phyloP scores from a whole-genome alignment of 2,888 invertebrate genomes.

The Lymantria monacha region DNA sequence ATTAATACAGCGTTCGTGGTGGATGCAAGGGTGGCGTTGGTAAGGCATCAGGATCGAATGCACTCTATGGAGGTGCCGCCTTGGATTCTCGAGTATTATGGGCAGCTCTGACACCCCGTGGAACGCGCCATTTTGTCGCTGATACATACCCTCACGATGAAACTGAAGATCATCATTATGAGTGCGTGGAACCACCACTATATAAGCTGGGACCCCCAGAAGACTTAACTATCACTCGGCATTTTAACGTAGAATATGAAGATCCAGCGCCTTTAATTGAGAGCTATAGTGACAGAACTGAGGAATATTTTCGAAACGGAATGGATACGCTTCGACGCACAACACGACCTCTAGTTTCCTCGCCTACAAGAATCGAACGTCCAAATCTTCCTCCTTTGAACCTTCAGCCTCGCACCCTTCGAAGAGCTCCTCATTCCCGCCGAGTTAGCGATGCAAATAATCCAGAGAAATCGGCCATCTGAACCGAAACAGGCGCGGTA shows the following conservation, averaged over 20 bases:
- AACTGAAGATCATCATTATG: conserved; percentile 86
- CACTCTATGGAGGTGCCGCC: conserved; percentile 74
- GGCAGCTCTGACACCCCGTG: conserved; percentile 92
- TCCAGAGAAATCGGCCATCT: conserved; percentile 75
- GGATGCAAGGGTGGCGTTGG: conserved; percentile 82
- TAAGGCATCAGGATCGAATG: conserved; percentile 73
- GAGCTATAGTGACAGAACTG: conserved; percentile 83
- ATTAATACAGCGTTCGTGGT: conserved; percentile 62
- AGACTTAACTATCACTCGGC: conserved; percentile 85
- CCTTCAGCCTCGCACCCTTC: conserved; percentile 79
- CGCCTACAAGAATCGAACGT: conserved; percentile 91
- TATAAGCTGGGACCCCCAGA: conserved; percentile 77
- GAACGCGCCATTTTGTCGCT: conserved; percentile 89
- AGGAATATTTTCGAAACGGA: conserved; percentile 71
- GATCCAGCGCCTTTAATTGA: conserved; percentile 90
- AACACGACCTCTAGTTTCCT: conserved; percentile 87
- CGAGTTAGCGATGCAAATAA: conserved; percentile 76
- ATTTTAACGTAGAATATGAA: conserved; percentile 91
- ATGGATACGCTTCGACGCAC: conserved; percentile 75
- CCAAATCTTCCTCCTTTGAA: conserved; percentile 91
- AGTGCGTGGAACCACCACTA: conserved; percentile 84
- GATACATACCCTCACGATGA: conserved; percentile 85
- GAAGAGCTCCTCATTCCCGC: conserved; percentile 74
- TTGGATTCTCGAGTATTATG: conserved; percentile 88
- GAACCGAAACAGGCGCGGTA: conserved; percentile 79